phyloP scores from a whole-genome alignment of 2,888 invertebrate species.

The Augiades crinisus region DNA sequence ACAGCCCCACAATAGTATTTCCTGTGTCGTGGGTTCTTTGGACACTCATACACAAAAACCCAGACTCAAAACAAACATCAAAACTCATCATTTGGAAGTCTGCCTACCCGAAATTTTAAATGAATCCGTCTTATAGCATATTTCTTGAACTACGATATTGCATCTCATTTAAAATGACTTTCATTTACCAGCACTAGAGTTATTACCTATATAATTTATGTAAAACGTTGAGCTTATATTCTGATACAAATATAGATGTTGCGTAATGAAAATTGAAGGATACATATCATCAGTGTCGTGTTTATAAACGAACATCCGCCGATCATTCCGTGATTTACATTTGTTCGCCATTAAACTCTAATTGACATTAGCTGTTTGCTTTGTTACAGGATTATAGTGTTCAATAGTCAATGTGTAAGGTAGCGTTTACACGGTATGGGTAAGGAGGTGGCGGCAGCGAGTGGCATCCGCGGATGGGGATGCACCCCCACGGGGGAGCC shows the following conservation, averaged over 20 bases:
- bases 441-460: constrained; percentile 45
- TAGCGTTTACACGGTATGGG: constrained; percentile 41
- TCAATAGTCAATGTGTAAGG: constrained; percentile 36
- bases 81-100: too few species aligned
- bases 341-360: constrained; percentile 25
- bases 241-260: background rate
- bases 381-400: constrained; percentile 48
- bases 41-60: too few species aligned
- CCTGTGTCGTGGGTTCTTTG: too few species aligned
- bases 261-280: constrained; percentile 6
- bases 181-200: too few species aligned
- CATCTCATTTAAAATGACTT: background rate
- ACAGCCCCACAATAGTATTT: too few species aligned
- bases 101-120: too few species aligned
- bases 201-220: too few species aligned
- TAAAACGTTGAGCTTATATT: constrained; percentile 10
- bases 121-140: too few species aligned
- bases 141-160: background rate
- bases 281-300: constrained; percentile 22
- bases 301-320: constrained; percentile 11
- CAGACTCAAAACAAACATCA: too few species aligned
- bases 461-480: constrained; percentile 65
- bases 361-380: constrained; percentile 38
- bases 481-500: constrained; percentile 69
- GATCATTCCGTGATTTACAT: constrained; percentile 21